Conservation (phyloP, 64 coral and sea anemone species). For the Montipora cactus region DNA sequence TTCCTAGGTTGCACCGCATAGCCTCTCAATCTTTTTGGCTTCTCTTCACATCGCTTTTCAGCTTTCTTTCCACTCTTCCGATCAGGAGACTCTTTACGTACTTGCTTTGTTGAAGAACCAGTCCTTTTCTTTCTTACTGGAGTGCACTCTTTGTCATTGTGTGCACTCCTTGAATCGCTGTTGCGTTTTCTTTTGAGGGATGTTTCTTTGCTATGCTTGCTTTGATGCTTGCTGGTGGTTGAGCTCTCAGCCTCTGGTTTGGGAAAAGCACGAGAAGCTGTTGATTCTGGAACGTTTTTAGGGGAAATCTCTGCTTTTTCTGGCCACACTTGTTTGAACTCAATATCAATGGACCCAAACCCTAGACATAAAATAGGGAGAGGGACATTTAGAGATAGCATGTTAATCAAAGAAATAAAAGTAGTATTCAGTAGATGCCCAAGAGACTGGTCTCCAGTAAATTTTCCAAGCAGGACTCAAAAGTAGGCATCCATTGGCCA, state of each 20-base stretch:
- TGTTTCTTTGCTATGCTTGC: not conserved
- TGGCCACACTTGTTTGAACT: not conserved
- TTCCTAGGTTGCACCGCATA: not conserved
- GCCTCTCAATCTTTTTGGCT: not conserved
- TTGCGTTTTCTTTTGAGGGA: not conserved
- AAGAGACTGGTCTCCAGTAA: no score
- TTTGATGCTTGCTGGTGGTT: not conserved
- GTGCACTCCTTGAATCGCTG: not conserved
- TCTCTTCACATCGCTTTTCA: not conserved
- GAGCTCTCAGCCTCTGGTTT: constrained; percentile 1
- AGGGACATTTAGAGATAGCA: no score
- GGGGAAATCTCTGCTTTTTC: not conserved
- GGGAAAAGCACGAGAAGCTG: not conserved
- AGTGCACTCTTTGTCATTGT: not conserved
- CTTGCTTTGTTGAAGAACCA: not conserved
- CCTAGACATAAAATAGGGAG: not conserved
- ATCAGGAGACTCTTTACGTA: not conserved
- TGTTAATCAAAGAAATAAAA: no score
- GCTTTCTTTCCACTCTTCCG: not conserved
- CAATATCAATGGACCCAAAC: constrained; percentile 17
- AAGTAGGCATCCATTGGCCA: no score
- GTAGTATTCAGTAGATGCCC: no score
- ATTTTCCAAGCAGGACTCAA: no score
- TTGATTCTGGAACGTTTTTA: not conserved
- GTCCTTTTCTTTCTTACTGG: not conserved